Conservation (phyloP, 2,113 vertebrate genomes). For the Notarius lentiginosus region DNA sequence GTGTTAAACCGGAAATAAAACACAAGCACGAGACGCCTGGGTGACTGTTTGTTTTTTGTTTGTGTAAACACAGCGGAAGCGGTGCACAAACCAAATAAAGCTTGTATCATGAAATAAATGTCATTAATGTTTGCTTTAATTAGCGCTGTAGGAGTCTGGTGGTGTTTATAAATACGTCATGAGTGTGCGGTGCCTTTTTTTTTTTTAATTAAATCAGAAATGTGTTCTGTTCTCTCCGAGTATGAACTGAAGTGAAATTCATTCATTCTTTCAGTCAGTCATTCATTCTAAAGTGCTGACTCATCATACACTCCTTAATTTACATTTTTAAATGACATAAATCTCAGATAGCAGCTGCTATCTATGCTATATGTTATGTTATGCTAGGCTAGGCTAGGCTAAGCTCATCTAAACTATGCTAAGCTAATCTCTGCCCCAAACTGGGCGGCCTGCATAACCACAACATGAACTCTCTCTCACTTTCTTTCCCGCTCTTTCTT, state of each 20-base stretch:
- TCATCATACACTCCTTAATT: neutral
- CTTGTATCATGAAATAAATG: neutral
- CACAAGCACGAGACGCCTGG: neutral
- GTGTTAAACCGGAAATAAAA: slow-evolving; percentile 9
- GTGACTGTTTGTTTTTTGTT: neutral
- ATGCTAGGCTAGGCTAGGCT: neutral
- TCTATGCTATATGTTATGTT: no score
- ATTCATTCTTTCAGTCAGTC: neutral
- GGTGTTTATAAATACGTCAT: neutral
- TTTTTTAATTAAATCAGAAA: no score
- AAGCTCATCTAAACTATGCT: neutral
- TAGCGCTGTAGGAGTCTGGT: neutral
- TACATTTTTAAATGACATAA: neutral
- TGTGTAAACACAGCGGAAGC: neutral
- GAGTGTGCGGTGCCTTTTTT: no score
- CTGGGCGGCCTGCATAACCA: slow-evolving; percentile 66
- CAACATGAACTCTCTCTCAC: slow-evolving; percentile 30
- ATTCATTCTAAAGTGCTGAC: no score
- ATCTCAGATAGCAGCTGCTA: neutral
- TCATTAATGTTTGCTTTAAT: neutral
- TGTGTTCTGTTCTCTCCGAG: neutral
- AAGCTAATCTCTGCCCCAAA: slow-evolving; percentile 35
- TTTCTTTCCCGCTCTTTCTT: neutral
- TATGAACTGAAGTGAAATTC: neutral
- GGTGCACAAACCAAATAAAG: neutral